A percentile compares a stretch with the other conserved stretches of the same genome.
phyloP scores from a whole-genome alignment of 2,888 invertebrate genomes.

The Caenorhabditis wallacei region DNA sequence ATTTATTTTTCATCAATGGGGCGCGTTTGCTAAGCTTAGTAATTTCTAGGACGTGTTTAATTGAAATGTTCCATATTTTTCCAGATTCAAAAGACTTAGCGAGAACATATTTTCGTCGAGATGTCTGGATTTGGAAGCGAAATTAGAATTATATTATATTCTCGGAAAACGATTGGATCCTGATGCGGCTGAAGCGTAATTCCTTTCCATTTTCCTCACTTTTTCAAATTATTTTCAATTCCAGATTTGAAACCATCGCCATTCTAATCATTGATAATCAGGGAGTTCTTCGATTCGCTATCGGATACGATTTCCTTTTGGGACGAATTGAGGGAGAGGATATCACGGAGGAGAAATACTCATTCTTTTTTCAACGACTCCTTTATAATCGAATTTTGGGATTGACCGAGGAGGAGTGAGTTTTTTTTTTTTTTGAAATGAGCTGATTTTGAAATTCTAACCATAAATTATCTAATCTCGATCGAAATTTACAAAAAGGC shows the following conservation, averaged over 20 bases:
- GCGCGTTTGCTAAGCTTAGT: too few relatives aligned
- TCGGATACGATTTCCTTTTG: background rate
- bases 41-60: too few relatives aligned
- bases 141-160: conserved; percentile 9
- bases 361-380: background rate
- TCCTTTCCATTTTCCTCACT: too few relatives aligned
- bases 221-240: background rate
- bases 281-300: background rate
- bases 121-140: background rate
- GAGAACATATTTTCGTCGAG: background rate
- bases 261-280: background rate
- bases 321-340: background rate
- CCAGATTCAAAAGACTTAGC: conserved; percentile 13
- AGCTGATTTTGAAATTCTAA: background rate
- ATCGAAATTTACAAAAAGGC: too few relatives aligned
- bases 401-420: background rate
- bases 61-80: too few relatives aligned
- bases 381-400: background rate
- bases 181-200: background rate
- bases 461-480: too few relatives aligned
- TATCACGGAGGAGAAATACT: background rate
- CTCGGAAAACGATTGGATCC: background rate
- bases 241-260: conserved; percentile 8
- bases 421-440: background rate
- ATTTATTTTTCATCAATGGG: too few relatives aligned